Base-by-base conservation (phyloP, 1,140 invertebrate species). In the Neodiprion virginianus region DNA sequence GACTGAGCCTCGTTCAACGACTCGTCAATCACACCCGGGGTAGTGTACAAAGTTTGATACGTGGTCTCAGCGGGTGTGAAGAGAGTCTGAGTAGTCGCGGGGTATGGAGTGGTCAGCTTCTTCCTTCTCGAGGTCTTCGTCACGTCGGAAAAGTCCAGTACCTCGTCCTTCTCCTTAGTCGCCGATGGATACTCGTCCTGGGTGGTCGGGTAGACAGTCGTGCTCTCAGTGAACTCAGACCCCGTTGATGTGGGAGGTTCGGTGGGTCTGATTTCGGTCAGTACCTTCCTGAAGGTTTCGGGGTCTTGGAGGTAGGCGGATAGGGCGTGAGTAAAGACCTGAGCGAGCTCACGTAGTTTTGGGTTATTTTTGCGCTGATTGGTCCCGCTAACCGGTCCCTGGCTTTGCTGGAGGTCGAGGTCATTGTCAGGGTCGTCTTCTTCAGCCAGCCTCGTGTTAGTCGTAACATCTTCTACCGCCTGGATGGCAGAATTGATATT, bases 261-360 rank as follows among this genome's bases (percentile, higher is more conserved):
- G 0, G 94, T 95, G 0, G 95, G 95, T 81, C 94, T 89, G 3
- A 95, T 93, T 79, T 94, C 91, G 50, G 92, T 91, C 40, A 96
- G 82, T 14, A 93, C 92, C 79, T 92, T 93, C 76, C 93, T 92
- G 77, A 96, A 96, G 65, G 92, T 92, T 14, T 93, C 91, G 1
- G 95, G 95, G 86, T 96, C 93, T 82, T 95, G 92, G 7, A 96
- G 86, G 81, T 96, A 96, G 7, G 93, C 94, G 1, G 94, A 94
- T 8, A 96, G 83, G 0, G 94, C 95, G 78, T 94, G 92, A 1
- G 94, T 95, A 80, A 96, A 96, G 1, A 96, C 93, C 86, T 95
- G 93, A 1, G 95, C 95, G 1, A 96, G 84, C 86, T 95, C 93
- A 67, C 94, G 89, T 0, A 95, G 90, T 81, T 94, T 92, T 0